phyloP scores from a whole-genome alignment of 1,140 invertebrate genomes.

The Heliconius hermathena region DNA sequence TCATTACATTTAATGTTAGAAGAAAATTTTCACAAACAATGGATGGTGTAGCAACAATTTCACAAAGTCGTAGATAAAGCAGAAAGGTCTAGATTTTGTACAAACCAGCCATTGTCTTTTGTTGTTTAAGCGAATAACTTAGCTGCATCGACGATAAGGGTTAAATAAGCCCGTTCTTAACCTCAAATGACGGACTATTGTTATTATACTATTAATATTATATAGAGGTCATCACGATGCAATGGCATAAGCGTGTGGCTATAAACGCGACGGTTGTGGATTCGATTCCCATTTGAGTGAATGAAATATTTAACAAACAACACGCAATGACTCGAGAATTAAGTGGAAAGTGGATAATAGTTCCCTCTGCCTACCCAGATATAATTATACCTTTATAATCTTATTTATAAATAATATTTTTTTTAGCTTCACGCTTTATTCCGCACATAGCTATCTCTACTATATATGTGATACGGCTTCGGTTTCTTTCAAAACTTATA shows the following conservation, averaged over 20 bases:
- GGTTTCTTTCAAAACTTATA: too few relatives aligned
- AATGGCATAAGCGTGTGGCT: too few relatives aligned
- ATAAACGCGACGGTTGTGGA: too few relatives aligned
- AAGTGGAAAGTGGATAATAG: too few relatives aligned
- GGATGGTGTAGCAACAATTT: constrained; percentile 41
- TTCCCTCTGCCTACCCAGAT: too few relatives aligned
- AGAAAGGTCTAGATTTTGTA: constrained; percentile 49
- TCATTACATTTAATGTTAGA: constrained; percentile 3
- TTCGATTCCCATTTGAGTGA: too few relatives aligned
- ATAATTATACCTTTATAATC: too few relatives aligned
- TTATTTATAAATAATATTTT: not conserved
- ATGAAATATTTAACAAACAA: not conserved
- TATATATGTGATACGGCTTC: too few relatives aligned
- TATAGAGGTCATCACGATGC: not conserved
- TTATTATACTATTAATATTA: not conserved
- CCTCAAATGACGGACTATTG: not conserved
- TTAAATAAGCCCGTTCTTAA: constrained; percentile 20
- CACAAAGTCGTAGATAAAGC: constrained; percentile 48
- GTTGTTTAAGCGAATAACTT: constrained; percentile 49
- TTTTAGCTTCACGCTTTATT: not conserved
- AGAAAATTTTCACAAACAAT: constrained; percentile 17
- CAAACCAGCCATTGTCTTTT: constrained; percentile 44
- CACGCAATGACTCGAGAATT: too few relatives aligned
- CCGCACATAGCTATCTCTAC: not conserved
- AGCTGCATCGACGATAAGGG: constrained; percentile 44